Evolutionary conservation across 2,888 invertebrate species (phyloP), one percentile per base, ranked within the genome.

Genomic region (Cerastis rubricosa): DNA sequence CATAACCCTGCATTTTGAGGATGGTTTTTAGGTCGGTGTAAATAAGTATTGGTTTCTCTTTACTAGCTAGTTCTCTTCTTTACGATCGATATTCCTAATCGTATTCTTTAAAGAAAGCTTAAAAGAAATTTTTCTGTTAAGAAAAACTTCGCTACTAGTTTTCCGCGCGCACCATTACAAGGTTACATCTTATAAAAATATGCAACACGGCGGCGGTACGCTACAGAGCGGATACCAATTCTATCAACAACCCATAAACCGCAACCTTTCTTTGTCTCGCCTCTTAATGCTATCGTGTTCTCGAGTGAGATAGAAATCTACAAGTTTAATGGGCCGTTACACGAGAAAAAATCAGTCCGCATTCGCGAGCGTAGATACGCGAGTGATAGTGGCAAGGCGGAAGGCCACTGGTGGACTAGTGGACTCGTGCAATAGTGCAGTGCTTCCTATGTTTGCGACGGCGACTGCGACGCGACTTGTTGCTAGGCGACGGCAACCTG

Each of bases 221-320:
- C 94, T 95, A 94, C 96, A 91, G 93, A 96, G 94, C 96, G 96
- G 96, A 96, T 96, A 96, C 96, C 96, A 95, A 96, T 96, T 97
- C 97, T 96, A 97, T 96, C 96, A 97, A 97, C 97, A 96, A 96
- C 96, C 96, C 93, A 96, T 97, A 97, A 97, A 96, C 96, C 96
- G 92, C 96, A 96, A 94, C 95, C 96, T 96, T 95, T 97, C 97
- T 96, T 96, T 97, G 96, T 97, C 97, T 96, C 94, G 93, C 97
- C 91, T 94, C 94, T 94, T 93, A 93, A 92, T 93, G 91, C 89
- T 92, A 93, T 92, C 93, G 93, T 89, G 90, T 90, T 89, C 89
- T 89, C 92, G 96, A 97, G 96, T 91, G 97, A 96, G 97, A 97
- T 95, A 95, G 96, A 95, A 95, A 95, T 95, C 95, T 95, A 95